Evolutionary conservation across 2,113 vertebrate species (phyloP), one percentile per base, ranked within the genome.

Genomic region (Laticauda colubrina): DNA sequence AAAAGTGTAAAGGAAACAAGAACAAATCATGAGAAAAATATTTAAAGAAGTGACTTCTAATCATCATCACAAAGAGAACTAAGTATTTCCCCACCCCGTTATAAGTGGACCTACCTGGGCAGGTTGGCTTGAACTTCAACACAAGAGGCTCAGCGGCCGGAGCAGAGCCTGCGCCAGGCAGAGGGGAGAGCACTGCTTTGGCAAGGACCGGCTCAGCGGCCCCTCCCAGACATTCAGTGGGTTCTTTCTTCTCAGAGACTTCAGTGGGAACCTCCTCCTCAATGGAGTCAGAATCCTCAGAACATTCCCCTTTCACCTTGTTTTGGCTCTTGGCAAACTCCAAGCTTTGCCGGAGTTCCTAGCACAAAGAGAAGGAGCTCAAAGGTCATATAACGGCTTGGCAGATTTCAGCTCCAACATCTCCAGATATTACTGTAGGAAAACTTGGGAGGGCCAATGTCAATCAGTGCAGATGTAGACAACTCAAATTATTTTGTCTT

Each of bases 231-330:
- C 92, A 95, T 94, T 96, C 97, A 0, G 96, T 96, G 81, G 95
- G 97, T 95, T 98, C 98, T 89, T 98, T 98, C 85, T 96, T 96
- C 95, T 96, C 97, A 43, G 98, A 97, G 0, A 97, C 96, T 94
- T 99, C 98, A 75, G 98, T 97, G 93, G 98, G 96, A 94, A 98
- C 98, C 39, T 99, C 99, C 92, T 99, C 99, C 55, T 99, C 98
- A 5, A 98, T 95, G 54, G 96, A 97, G 92, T 97, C 98, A 0
- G 96, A 98, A 95, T 98, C 98, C 88, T 99, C 98, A 15, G 97
- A 97, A 6, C 96, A 96, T 48, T 97, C 96, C 14, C 97, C 96
- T 9, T 94, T 94, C 92, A 95, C 97, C 94, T 95, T 97, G n/a
- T 97, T 96, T 94, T 98, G 97, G 93, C 93, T 95, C 26, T 93